Evolutionary conservation across 1,140 invertebrate genomes (phyloP), one percentile per base, ranked within the genome.

Genomic region (Danaus plexippus): DNA sequence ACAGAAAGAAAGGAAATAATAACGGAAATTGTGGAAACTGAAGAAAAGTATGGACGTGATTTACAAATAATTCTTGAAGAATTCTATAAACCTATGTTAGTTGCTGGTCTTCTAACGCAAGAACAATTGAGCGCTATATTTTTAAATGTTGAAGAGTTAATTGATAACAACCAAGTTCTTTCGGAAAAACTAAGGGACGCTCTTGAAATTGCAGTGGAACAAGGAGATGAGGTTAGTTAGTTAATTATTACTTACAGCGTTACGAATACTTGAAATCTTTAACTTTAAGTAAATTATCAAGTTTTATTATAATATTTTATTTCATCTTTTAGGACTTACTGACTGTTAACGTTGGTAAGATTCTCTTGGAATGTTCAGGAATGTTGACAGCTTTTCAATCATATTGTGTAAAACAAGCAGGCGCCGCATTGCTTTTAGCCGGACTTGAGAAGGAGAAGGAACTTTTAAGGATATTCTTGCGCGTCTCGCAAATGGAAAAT

Each of bases 401-500:
- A 47, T 99, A 99, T 78, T 98, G 97, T 83, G 93, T 95, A 8
- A 91, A 96, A 67, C 92, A 98, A 91, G 96, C 95, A 22, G 90
- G 92, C 48, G 96, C 96, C n/a, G 95, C 95, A 53, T 84, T 96
- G 47, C 87, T 98, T 6, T 83, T 99, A 57, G 94, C 96, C 52
- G 96, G 96, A 79, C 88, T 98, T 18, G 96, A 98, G 80, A 97
- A 97, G 85, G 97, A 99, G 69, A 97, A 97, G 79, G 97, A 98
- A 82, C 89, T 99, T 22, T 87, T 98, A 32, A 89, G 96, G 73
- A 97, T 98, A 82, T 99, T 98, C 79, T 88, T 99, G 9, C 92
- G 95, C 77, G 97, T 97, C 11, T 98, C 96, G 1, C 97, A 98
- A 88, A 97, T 97, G 94, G 97, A 99, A 80, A 98, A 98, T 75